Base-by-base conservation (phyloP, 2,797 vertebrate species). In the Harpagifer antarcticus region DNA sequence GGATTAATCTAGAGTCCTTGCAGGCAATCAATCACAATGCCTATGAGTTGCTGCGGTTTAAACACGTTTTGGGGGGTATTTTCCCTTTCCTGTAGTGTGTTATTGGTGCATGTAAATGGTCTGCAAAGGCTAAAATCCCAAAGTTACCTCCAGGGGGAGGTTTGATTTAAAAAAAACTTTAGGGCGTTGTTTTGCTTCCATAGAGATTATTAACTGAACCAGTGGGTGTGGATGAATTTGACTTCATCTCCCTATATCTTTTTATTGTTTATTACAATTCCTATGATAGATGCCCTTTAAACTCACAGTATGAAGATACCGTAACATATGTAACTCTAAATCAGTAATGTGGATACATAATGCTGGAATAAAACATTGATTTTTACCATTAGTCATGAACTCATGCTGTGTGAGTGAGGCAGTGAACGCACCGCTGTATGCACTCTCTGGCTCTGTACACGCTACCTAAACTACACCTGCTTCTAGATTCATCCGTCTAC, bases 401-500 rank as follows among this genome's bases (percentile, higher is more conserved):
- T 74, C 43, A 27, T 72, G 67, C 75, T 50, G 10, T 23, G 27
- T 37, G 59, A 44, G 59, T 44, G 72, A 74, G 70, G 78, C 83
- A 78, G 74, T 77, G 81, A 78, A 1, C 7, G 56, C 71, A 68
- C 45, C 68, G 37, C 63, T 58, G 66, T 54, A 9, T 49, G 42
- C 63, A 54, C 59, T 61, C 33, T 68, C 54, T 47, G 20, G 17
- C 65, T 69, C 50, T 43, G 54, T 62, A 66, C 42, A 65, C 27
- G 48, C 60, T 56, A 44, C 48, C 64, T 54, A 58, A 27, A 78
- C 72, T 72, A 70, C 62, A 48, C 60, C 62, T 15, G 65, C 57
- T 27, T 50, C 67, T 45, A 27, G 56, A 57, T 55, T 67, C 60
- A 3, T 72, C 57, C 23, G 56, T 66, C 84, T 88, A 81, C 84